These are phyloP conservation scores for Centrocercus urophasianus DNA, from an alignment of 2,113 vertebrate species.

Conservation along the genomic window DNA sequence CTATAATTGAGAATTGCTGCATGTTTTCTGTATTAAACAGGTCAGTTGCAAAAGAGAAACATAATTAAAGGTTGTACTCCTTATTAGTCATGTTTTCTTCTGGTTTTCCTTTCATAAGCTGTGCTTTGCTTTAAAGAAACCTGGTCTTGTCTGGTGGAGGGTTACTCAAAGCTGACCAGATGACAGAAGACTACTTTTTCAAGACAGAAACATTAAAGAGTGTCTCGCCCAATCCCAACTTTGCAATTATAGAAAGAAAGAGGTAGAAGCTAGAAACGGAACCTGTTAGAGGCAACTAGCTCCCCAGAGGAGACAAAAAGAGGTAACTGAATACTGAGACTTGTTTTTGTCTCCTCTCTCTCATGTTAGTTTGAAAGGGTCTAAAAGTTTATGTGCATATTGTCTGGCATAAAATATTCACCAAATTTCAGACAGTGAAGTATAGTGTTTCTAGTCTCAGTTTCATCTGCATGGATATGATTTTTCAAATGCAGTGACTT, in stretches of 20 bases:
- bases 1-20: neutral
- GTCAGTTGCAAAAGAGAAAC: neutral
- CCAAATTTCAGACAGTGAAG: neutral
- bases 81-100: neutral
- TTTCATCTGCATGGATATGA: neutral
- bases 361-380: rapidly evolving
- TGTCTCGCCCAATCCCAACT: neutral
- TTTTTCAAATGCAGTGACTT: conserved; percentile 21
- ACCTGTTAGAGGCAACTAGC: neutral
- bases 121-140: neutral
- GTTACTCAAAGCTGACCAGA: neutral
- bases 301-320: neutral
- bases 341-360: neutral
- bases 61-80: neutral
- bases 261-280: neutral
- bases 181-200: neutral
- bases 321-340: neutral
- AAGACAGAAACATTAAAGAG: neutral
- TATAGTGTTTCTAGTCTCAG: neutral
- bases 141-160: neutral
- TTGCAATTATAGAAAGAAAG: neutral
- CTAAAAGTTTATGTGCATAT: neutral
- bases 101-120: neutral
- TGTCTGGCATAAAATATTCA: neutral
- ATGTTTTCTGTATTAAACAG: neutral